A percentile compares a stretch with the other conserved stretches of the same genome.
These are phyloP conservation scores for Drosophila lowei DNA, from an alignment of 1,140 invertebrate genomes.

Conservation along the genomic window DNA sequence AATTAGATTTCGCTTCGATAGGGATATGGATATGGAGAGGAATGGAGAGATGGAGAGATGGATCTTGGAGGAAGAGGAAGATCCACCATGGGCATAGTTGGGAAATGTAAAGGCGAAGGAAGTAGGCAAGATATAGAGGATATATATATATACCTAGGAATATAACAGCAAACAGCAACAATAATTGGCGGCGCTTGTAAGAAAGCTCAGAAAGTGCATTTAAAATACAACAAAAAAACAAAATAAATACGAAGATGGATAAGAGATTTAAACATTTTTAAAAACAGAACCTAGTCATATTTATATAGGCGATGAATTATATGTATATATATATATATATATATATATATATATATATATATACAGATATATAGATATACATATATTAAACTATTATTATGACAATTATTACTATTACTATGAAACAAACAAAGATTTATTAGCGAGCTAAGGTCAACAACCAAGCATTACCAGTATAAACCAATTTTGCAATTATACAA, in stretches of 20 bases:
- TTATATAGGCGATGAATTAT: constrained; percentile 56
- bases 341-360: constrained; percentile 49
- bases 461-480: constrained; percentile 46
- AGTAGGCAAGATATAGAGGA: constrained; percentile 55
- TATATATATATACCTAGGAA: constrained; percentile 42
- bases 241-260: constrained; percentile 23
- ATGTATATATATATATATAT: constrained; percentile 43
- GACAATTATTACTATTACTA: constrained; percentile 75
- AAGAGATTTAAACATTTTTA: constrained; percentile 65
- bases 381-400: constrained; percentile 71
- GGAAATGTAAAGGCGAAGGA: constrained; percentile 35
- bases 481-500: constrained; percentile 73
- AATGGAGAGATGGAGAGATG: constrained; percentile 28
- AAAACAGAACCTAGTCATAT: constrained; percentile 55
- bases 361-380: constrained; percentile 45
- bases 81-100: constrained; percentile 58
- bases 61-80: constrained; percentile 53
- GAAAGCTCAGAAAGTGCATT: constrained; percentile 82
- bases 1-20: constrained; percentile 58
- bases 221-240: constrained; percentile 62
- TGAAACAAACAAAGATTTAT: constrained; percentile 67
- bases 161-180: constrained; percentile 73
- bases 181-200: constrained; percentile 82
- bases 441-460: constrained; percentile 68
- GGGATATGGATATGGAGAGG: constrained; percentile 17